phyloP scores from a whole-genome alignment of 2,888 invertebrate species.

The Linyphia triangularis region DNA sequence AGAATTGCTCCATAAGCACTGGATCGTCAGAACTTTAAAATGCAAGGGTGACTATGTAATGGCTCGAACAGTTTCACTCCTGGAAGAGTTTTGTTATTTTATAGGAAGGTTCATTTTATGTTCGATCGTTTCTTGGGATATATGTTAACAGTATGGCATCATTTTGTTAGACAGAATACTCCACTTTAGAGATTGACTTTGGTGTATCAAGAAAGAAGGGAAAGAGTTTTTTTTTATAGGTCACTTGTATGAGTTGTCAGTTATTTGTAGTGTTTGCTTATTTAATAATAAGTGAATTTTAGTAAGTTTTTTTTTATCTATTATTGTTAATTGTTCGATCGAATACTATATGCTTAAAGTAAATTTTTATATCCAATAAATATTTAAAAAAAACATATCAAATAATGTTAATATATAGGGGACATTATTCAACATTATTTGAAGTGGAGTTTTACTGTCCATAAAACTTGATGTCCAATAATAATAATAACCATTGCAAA shows the following conservation, averaged over 20 bases:
- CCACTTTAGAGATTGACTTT: not conserved
- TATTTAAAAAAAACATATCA: too few relatives aligned
- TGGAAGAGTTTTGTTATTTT: not conserved
- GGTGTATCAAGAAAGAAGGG: not conserved
- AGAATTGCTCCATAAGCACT: not conserved
- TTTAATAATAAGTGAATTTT: too few relatives aligned
- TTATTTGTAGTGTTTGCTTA: not conserved
- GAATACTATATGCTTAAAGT: too few relatives aligned
- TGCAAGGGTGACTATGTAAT: not conserved
- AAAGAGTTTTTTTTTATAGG: not conserved
- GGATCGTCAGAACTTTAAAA: not conserved
- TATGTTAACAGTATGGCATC: not conserved
- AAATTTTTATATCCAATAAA: too few relatives aligned
- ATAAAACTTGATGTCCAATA: too few relatives aligned
- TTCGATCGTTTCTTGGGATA: not conserved
- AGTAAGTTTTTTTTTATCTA: too few relatives aligned
- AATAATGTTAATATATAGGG: too few relatives aligned
- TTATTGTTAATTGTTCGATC: too few relatives aligned
- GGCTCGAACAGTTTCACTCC: not conserved
- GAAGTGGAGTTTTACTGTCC: too few relatives aligned
- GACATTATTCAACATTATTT: too few relatives aligned
- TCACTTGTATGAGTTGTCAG: not conserved
- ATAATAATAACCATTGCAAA: too few relatives aligned
- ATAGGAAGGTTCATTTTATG: not conserved
- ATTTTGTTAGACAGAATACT: not conserved